Base-by-base conservation (phyloP, 2,888 invertebrate genomes). In the Cosmopolites sordidus region DNA sequence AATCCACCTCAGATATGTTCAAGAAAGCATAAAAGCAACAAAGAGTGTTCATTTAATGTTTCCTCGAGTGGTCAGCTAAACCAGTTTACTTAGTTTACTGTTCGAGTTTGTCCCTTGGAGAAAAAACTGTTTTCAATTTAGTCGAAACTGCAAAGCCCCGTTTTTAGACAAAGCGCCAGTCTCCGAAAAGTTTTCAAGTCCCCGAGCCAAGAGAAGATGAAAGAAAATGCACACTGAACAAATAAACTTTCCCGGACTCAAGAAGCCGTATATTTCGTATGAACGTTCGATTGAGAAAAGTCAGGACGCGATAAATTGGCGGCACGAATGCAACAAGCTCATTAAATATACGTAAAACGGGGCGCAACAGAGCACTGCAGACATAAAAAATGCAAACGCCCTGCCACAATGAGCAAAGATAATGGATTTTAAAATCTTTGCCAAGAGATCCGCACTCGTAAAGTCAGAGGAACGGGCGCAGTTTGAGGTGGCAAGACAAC, bases 371-470 rank as follows among this genome's bases (percentile, higher is more conserved):
- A 22, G n/a, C n/a, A n/a, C n/a, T n/a, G n/a, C n/a, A n/a, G n/a
- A n/a, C n/a, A 47, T 57, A 56, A 61, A 60, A 61, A 61, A 60
- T 61, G 50, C 54, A 60, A 43, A 38, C 55, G 42, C 58, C 54
- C 43, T 58, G 60, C 60, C 61, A 59, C 58, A 51, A 51, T 58
- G 48, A 57, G 48, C 58, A 53, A 53, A 54, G 51, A 61, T 61
- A 61, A 61, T 60, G 58, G 58, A 61, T 58, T 58, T 57, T 58
- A 58, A 58, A 60, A 57, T 53, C 60, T 58, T 22, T 61, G 61
- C 61, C 60, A 60, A 58, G 58, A 58, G 58, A 60, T 60, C 56
- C 51, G 56, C 58, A 58, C 29, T 60, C 58, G 54, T 55, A 51
- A 43, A 43, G 43, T 50, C 43, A 16, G 40, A 18, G 44, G 15